These are phyloP conservation scores for Cherax quadricarinatus DNA, from an alignment of 1,140 invertebrate species.

Conservation along the genomic window DNA sequence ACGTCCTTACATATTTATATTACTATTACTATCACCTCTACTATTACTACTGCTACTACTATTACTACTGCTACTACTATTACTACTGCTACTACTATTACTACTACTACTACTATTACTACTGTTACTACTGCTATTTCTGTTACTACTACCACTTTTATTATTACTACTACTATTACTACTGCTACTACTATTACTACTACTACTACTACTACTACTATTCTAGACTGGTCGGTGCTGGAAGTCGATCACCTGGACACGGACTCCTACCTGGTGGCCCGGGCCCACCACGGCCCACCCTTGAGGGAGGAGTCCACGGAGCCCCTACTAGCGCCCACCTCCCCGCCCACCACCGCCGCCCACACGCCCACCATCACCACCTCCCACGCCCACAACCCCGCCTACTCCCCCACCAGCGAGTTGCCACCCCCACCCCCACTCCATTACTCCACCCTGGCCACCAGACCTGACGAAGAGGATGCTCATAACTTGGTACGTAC, in stretches of 20 bases:
- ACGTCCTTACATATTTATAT: too few relatives aligned
- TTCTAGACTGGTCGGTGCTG: slow-evolving; percentile 37
- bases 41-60: too few relatives aligned
- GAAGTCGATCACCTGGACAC: slow-evolving; percentile 31
- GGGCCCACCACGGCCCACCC: slow-evolving; percentile 22
- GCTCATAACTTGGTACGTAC: slow-evolving; percentile 48
- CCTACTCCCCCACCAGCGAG: slow-evolving; percentile 64
- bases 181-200: too few relatives aligned
- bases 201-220: too few relatives aligned
- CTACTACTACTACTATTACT: too few relatives aligned
- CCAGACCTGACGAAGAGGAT: slow-evolving; percentile 65
- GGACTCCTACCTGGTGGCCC: slow-evolving; percentile 59
- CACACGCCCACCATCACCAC: slow-evolving; percentile 56
- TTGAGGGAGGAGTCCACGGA: slow-evolving; percentile 55
- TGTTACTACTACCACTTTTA: too few relatives aligned
- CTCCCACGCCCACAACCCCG: slow-evolving; percentile 66
- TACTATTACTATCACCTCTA: too few relatives aligned
- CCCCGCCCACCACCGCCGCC: slow-evolving; percentile 21
- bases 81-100: too few relatives aligned
- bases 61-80: too few relatives aligned
- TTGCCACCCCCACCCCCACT: slow-evolving; percentile 32
- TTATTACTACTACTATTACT: too few relatives aligned
- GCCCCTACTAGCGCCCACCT: slow-evolving; percentile 46
- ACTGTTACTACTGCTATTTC: too few relatives aligned
- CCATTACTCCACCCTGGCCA: slow-evolving; percentile 64